Evolutionary conservation across 2,888 invertebrate species (phyloP).

Genomic region (Eumerus sabulonum): DNA sequence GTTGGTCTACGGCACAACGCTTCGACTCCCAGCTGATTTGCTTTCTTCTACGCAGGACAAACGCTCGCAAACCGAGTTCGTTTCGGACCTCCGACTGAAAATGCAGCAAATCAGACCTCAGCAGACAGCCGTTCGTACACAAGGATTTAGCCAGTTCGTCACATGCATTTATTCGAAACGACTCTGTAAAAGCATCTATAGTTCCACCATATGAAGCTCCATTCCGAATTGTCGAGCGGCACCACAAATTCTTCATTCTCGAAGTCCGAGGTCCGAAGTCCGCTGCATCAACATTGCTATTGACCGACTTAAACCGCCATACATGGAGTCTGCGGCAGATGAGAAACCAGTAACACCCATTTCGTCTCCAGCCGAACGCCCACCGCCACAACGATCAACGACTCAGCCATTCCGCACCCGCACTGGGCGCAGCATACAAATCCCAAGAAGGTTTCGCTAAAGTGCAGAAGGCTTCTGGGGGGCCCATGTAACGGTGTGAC

Average conservation of each 20-base stretch:
- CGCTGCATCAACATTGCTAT: slow-evolving; percentile 2
- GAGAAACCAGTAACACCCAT: neutral
- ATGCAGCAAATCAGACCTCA: slow-evolving; percentile 12
- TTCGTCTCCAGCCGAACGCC: neutral
- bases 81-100: slow-evolving; percentile 1
- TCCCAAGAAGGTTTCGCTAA: slow-evolving; percentile 1
- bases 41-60: neutral
- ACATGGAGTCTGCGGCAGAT: too few relatives aligned
- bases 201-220: too few relatives aligned
- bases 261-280: slow-evolving; percentile 9
- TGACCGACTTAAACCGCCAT: slow-evolving; percentile 6
- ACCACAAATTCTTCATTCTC: slow-evolving; percentile 10
- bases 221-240: slow-evolving; percentile 1
- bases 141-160: slow-evolving; percentile 2
- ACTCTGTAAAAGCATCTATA: slow-evolving; percentile 2
- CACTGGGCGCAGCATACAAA: neutral
- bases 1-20: neutral
- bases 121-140: slow-evolving; percentile 4
- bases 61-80: slow-evolving; percentile 7
- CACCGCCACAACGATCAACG: slow-evolving; percentile 12
- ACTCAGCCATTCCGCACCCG: slow-evolving; percentile 14
- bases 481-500: slow-evolving; percentile 15
- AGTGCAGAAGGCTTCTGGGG: slow-evolving; percentile 19
- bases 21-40: slow-evolving; percentile 6
- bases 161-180: slow-evolving; percentile 13